phyloP scores from a whole-genome alignment of 2,797 vertebrate species.

The Arvicola amphibius region DNA sequence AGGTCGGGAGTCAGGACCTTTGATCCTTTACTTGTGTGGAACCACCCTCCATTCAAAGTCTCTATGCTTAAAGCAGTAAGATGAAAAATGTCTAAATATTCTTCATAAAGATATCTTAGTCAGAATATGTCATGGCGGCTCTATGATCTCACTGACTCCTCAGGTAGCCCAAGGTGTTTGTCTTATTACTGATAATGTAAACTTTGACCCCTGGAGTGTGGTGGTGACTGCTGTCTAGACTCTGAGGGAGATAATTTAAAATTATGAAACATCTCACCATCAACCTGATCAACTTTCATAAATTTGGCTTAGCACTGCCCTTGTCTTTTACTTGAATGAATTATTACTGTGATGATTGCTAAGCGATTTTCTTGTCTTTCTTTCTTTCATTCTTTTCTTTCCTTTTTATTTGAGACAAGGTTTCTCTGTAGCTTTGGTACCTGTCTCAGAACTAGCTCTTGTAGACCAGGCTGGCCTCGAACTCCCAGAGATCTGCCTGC shows the following conservation, averaged over 20 bases:
- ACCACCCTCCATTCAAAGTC: neutral
- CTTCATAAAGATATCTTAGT: neutral
- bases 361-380: neutral
- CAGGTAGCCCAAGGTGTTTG: neutral
- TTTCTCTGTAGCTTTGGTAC: no score
- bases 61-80: neutral
- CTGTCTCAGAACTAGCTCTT: no score
- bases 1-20: neutral
- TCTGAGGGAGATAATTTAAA: constrained; percentile 34
- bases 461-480: no score
- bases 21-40: neutral
- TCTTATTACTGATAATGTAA: neutral
- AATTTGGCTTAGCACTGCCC: neutral
- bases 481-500: no score
- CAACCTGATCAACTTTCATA: neutral
- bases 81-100: neutral
- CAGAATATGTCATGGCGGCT: neutral
- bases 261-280: neutral
- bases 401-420: no score
- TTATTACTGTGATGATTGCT: neutral
- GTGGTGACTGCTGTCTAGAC: neutral
- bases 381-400: no score
- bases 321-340: constrained; percentile 1
- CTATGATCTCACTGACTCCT: neutral
- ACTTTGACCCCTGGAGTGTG: neutral